Evolutionary conservation across 2,113 vertebrate species (phyloP).

Genomic region (Nothocercus nigrocapillus): DNA sequence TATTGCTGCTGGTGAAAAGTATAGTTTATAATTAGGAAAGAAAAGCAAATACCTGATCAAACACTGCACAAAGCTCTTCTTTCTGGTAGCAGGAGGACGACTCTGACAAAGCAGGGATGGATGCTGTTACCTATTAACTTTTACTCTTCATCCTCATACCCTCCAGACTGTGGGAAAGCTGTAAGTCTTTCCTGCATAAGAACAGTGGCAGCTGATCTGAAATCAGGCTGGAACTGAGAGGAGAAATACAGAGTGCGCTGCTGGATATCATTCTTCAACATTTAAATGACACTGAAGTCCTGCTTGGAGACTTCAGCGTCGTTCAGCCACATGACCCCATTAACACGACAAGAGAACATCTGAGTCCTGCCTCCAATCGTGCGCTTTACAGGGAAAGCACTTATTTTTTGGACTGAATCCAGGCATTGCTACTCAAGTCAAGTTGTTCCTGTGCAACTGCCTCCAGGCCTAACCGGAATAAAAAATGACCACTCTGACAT

Average conservation of each 20-base stretch:
- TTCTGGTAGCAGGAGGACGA: neutral
- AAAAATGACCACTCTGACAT: constrained; percentile 2
- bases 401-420: neutral
- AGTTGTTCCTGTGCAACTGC: neutral
- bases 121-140: neutral
- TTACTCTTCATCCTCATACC: neutral
- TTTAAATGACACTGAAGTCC: neutral
- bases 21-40: neutral
- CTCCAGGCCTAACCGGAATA: constrained; percentile 30
- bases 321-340: neutral
- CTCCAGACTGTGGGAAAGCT: neutral
- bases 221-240: neutral
- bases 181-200: neutral
- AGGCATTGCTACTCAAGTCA: neutral
- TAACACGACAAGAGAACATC: neutral
- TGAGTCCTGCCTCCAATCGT: neutral
- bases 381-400: neutral
- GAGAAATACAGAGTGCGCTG: neutral
- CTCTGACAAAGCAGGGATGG: neutral
- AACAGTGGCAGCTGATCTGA: neutral
- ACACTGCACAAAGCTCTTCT: neutral
- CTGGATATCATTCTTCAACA: neutral
- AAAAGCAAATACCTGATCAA: neutral
- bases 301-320: fast-evolving
- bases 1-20: neutral